phyloP scores from a whole-genome alignment of 2,797 vertebrate genomes.

The Falco naumanni region DNA sequence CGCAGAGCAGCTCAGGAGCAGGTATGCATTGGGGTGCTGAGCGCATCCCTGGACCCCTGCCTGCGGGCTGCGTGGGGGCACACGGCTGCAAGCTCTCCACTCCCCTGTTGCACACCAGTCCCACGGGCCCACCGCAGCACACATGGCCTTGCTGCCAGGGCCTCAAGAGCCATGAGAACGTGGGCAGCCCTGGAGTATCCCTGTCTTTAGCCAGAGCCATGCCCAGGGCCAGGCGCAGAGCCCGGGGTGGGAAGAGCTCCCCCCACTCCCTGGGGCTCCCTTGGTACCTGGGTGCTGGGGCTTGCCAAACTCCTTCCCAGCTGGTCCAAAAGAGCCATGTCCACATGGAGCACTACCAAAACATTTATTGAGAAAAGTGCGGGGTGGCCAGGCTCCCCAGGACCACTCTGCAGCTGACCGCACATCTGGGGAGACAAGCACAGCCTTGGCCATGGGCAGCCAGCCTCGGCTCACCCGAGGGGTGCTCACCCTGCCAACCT shows the following conservation, averaged over 20 bases:
- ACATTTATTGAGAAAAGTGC: not conserved
- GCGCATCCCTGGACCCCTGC: not conserved
- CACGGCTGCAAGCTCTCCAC: not conserved
- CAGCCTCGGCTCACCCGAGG: not conserved
- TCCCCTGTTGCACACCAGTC: fast-evolving
- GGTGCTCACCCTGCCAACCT: fast-evolving
- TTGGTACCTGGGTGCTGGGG: not conserved
- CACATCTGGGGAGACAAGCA: not conserved
- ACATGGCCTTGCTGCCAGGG: not conserved
- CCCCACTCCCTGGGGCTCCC: fast-evolving
- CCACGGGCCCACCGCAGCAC: fast-evolving
- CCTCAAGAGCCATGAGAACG: not conserved
- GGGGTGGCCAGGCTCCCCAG: not conserved
- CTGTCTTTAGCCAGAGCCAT: not conserved
- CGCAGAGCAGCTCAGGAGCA: not conserved
- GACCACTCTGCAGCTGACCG: not conserved
- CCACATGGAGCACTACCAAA: not conserved
- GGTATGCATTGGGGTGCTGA: fast-evolving
- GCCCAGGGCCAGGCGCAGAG: not conserved
- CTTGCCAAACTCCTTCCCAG: not conserved
- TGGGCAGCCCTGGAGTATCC: not conserved
- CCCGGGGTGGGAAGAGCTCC: not conserved
- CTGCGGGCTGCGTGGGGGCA: not conserved
- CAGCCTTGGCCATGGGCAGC: not conserved
- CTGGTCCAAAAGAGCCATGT: not conserved